A percentile compares a stretch with the other conserved stretches of the same genome.
These are phyloP conservation scores for Gila robusta DNA, from an alignment of 2,797 vertebrate genomes.

Conservation along the genomic window DNA sequence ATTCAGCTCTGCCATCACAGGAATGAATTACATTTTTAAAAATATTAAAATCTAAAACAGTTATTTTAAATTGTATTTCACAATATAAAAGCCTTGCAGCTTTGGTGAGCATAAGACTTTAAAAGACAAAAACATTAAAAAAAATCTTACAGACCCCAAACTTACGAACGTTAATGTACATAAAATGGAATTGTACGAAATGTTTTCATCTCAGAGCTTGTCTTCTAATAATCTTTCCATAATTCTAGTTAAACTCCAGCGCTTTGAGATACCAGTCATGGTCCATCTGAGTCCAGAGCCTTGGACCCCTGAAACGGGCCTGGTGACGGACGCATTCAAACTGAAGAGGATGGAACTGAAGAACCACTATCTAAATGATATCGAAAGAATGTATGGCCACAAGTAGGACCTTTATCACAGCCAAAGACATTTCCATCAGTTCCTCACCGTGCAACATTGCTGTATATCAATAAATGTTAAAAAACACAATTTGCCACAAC, in stretches of 20 bases:
- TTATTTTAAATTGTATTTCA: neutral
- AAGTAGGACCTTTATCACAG: slow-evolving; percentile 78
- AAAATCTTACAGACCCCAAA: neutral
- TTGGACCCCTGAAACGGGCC: slow-evolving; percentile 96
- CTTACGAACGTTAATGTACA: neutral
- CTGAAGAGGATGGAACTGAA: slow-evolving; percentile 97
- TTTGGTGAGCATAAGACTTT: neutral
- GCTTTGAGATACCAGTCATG: slow-evolving; percentile 96
- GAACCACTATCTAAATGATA: slow-evolving; percentile 96
- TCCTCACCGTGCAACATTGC: slow-evolving; percentile 20
- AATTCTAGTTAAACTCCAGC: slow-evolving; percentile 90
- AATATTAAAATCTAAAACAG: neutral
- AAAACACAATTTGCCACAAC: slow-evolving; percentile 24
- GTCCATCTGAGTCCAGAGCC: slow-evolving; percentile 95
- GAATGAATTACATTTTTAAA: neutral
- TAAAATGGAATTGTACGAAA: neutral
- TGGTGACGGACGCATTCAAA: slow-evolving; percentile 98
- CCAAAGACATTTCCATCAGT: slow-evolving; percentile 15
- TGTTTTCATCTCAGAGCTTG: neutral
- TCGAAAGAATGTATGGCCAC: slow-evolving; percentile 97
- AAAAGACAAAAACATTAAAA: neutral
- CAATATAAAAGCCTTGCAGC: neutral
- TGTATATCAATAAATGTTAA: slow-evolving; percentile 48
- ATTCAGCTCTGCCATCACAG: neutral
- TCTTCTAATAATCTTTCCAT: neutral